Evolutionary conservation across 2,888 invertebrate species (phyloP).

Genomic region (Celastrina argiolus): DNA sequence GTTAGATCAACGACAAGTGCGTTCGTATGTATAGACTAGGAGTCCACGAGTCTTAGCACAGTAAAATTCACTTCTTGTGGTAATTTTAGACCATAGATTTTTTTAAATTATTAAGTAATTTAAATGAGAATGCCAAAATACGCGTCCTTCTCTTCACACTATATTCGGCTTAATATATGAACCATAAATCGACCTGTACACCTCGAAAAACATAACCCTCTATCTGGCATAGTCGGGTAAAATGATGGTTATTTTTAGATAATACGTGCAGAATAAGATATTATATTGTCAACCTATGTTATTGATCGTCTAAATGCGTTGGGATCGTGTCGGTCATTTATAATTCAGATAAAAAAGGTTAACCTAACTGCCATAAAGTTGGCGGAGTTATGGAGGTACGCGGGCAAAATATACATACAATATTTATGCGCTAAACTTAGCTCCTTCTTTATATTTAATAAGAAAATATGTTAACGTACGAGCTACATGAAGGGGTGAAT

Average conservation of each 20-base stretch:
- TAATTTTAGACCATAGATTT: too few relatives aligned
- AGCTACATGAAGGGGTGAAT: not conserved
- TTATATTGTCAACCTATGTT: not conserved
- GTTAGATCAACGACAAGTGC: too few relatives aligned
- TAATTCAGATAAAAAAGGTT: conserved; percentile 7
- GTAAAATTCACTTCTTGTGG: too few relatives aligned
- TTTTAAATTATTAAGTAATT: too few relatives aligned
- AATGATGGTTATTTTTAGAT: not conserved
- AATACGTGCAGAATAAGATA: not conserved
- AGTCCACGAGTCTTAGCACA: too few relatives aligned
- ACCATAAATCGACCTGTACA: not conserved
- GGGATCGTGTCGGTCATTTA: not conserved
- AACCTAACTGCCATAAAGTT: not conserved
- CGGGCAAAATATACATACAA: not conserved
- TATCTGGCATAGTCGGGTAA: not conserved
- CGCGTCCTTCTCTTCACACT: too few relatives aligned
- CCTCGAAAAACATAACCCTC: not conserved
- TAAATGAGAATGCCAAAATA: too few relatives aligned
- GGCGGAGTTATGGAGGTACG: not conserved
- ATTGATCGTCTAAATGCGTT: not conserved
- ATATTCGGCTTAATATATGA: too few relatives aligned
- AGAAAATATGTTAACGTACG: not conserved
- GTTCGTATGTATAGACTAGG: too few relatives aligned
- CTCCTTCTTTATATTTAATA: not conserved
- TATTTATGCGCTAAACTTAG: not conserved